Evolutionary conservation across 2,113 vertebrate genomes (phyloP).

Genomic region (Podarcis raffonei): DNA sequence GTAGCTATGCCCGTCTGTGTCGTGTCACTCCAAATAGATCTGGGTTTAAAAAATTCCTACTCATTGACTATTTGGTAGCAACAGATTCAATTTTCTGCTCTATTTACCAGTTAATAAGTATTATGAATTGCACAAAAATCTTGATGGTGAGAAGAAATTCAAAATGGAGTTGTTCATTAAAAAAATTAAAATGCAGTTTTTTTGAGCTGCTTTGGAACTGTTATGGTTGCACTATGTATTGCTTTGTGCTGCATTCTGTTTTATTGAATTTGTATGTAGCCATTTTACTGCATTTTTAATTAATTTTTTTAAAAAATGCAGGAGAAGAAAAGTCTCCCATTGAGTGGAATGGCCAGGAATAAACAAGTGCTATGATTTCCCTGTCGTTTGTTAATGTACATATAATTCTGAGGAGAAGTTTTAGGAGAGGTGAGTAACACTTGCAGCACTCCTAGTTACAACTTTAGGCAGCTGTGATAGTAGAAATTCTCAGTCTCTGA

Average conservation of each 20-base stretch:
- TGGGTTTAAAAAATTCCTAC: constrained; percentile 29
- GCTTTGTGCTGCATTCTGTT: no score
- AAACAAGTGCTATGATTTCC: neutral
- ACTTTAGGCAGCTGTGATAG: neutral
- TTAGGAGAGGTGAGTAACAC: neutral
- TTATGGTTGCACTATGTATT: no score
- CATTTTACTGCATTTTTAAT: no score
- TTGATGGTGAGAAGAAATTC: neutral
- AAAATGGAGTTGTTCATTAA: neutral
- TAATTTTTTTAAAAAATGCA: neutral
- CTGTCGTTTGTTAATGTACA: neutral
- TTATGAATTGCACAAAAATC: constrained; percentile 12
- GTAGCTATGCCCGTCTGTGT: neutral
- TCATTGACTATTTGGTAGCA: constrained; percentile 19
- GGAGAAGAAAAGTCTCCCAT: neutral
- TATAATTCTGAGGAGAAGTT: neutral
- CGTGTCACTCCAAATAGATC: neutral
- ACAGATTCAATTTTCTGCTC: constrained; percentile 37
- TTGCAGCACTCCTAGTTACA: neutral
- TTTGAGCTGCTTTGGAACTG: no score
- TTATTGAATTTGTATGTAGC: no score
- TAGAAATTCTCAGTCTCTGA: neutral
- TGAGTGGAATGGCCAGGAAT: neutral
- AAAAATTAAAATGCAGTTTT: no score
- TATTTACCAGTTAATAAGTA: constrained; percentile 25